phyloP scores from a whole-genome alignment of 2,113 vertebrate species.

The Pan paniscus region DNA sequence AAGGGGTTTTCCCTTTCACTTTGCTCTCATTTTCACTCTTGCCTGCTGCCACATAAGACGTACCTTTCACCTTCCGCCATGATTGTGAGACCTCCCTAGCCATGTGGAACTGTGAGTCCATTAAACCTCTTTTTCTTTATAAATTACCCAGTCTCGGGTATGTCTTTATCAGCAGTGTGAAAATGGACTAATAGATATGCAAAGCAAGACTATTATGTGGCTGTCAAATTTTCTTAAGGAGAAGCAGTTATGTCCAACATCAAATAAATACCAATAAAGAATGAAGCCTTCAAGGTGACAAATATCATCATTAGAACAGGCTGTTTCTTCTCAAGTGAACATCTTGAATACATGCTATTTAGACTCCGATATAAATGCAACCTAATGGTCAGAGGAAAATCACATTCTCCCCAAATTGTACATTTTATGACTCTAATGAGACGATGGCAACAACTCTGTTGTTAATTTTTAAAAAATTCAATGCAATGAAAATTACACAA shows the following conservation, averaged over 20 bases:
- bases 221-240: conserved; percentile 3
- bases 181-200: not conserved
- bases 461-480: not conserved
- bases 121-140: too few relatives aligned
- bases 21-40: too few relatives aligned
- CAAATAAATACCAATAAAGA: not conserved
- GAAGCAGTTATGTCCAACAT: conserved; percentile 16
- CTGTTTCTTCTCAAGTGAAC: not conserved
- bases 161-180: too few relatives aligned
- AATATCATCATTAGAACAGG: not conserved
- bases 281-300: not conserved
- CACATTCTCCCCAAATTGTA: not conserved
- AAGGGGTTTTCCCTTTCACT: too few relatives aligned
- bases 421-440: conserved; percentile 25
- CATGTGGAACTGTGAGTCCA: too few relatives aligned
- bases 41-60: too few relatives aligned
- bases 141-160: too few relatives aligned
- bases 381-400: not conserved
- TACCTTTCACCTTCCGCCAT: too few relatives aligned
- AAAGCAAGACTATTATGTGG: not conserved
- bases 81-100: too few relatives aligned
- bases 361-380: not conserved
- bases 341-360: not conserved
- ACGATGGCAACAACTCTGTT: not conserved
- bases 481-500: not conserved